Conservation (phyloP, 2,888 invertebrate genomes). For the Fabriciana adippe region DNA sequence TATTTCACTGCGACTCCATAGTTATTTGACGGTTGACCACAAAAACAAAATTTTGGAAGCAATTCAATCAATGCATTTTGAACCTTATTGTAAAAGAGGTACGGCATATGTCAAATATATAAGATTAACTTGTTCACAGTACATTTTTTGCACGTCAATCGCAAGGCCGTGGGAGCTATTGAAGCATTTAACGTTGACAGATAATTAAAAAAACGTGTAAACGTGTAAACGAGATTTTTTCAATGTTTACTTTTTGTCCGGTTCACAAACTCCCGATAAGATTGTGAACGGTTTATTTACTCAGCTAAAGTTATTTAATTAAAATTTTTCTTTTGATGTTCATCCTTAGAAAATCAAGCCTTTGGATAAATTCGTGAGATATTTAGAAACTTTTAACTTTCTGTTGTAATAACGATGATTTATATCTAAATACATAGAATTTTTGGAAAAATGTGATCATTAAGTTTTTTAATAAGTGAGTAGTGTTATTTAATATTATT, state of each 20-base stretch:
- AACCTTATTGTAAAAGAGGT: background rate
- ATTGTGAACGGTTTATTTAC: conserved; percentile 14
- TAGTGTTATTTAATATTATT: too few relatives aligned
- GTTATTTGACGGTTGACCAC: conserved; percentile 32
- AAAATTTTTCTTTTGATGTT: conserved; percentile 12
- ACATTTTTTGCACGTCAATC: conserved; percentile 31
- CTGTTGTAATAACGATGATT: conserved; percentile 5
- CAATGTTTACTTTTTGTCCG: conserved; percentile 8
- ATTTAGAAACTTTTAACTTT: conserved; percentile 8
- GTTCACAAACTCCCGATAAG: conserved; percentile 7
- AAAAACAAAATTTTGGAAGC: background rate
- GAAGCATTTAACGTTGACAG: conserved; percentile 29
- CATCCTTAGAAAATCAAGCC: background rate
- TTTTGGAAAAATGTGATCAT: too few relatives aligned
- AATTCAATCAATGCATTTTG: background rate
- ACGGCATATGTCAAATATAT: background rate
- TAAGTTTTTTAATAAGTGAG: too few relatives aligned
- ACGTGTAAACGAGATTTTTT: conserved; percentile 22
- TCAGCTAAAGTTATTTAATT: conserved; percentile 22
- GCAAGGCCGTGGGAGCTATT: conserved; percentile 26
- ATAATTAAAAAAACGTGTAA: conserved; percentile 25
- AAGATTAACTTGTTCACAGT: conserved; percentile 2
- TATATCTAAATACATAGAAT: background rate
- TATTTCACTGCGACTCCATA: conserved; percentile 45
- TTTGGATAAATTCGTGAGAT: conserved; percentile 7